Base-by-base conservation (phyloP, 1,140 invertebrate genomes). In the Theocolax elegans region DNA sequence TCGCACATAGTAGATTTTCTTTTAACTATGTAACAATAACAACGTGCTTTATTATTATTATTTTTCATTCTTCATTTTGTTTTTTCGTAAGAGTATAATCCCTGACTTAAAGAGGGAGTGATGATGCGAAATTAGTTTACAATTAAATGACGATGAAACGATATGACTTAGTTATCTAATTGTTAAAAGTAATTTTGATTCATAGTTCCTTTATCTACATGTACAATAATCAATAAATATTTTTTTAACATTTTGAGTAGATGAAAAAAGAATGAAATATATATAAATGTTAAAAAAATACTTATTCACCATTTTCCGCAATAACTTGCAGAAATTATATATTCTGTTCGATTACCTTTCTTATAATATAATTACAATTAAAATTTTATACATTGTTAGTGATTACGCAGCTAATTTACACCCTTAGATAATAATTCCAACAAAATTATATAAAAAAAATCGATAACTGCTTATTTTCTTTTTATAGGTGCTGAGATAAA, bases 181-280 rank as follows among this genome's bases (percentile, higher is more conserved):
- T 56, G 40, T 70, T 70, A 63, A 70, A 49, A 70, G 58, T 70
- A 64, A 64, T 64, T 70, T 70, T 70, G 59, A 64, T 64, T 70
- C 35, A 19, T 29, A 3, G 64, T 64, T 21, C 13, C 48, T 64
- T 63, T 70, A 70, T 70, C 67, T 70, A 70, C 67, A 64, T 49
- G 17, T 40, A 38, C n/a, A 35, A 4, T 35, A 31, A 54, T 21
- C 29, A 56, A 56, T 58, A 56, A 54, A 44, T 46, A 63, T 17
- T 48, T 27, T 60, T 68, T 51, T 21, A 68, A 51, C 42, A 53
- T 59, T 44, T n/a, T 67, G 3, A 46, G 1, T 48, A n/a, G 23
- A 23, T 49, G 31, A n/a, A n/a, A n/a, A n/a, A n/a, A n/a, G n/a
- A n/a, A n/a, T n/a, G n/a, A n/a, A n/a, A 38, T 56, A 13, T 29